Percentiles rank a stretch among this genome's conserved stretches.
phyloP scores from a whole-genome alignment of 2,113 vertebrate species.

The Boulengeromyrus knoepffleri region DNA sequence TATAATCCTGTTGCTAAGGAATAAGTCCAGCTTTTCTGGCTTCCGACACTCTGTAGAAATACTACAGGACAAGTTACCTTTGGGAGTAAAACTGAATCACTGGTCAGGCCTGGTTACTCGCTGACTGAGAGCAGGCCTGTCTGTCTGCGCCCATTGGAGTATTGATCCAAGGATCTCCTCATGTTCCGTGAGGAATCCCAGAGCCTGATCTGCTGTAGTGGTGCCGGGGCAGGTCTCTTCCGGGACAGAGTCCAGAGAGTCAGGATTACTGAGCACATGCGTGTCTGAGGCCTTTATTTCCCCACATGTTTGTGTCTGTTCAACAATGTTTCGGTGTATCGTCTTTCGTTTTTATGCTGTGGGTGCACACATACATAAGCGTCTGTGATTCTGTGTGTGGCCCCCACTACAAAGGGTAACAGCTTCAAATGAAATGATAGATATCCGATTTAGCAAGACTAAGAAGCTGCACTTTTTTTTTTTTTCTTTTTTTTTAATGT shows the following conservation, averaged over 20 bases:
- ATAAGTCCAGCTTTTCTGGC: neutral
- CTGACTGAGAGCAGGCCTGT: slow-evolving; percentile 48
- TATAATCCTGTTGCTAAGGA: slow-evolving; percentile 43
- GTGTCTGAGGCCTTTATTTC: slow-evolving; percentile 14
- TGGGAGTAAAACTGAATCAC: slow-evolving; percentile 6
- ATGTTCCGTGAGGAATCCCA: slow-evolving; percentile 12
- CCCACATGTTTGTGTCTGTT: slow-evolving; percentile 18
- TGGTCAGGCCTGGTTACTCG: slow-evolving; percentile 39
- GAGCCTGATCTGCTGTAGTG: neutral
- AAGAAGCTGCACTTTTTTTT: slow-evolving; percentile 5
- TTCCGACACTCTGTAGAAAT: neutral
- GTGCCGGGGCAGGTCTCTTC: neutral
- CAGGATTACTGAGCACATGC: neutral
- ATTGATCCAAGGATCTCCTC: slow-evolving; percentile 8
- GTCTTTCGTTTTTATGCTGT: neutral
- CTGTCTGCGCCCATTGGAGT: neutral
- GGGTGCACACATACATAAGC: neutral
- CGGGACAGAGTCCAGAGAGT: slow-evolving; percentile 7
- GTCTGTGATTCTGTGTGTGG: neutral
- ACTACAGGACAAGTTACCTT: neutral
- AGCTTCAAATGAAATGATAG: neutral
- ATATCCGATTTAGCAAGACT: neutral
- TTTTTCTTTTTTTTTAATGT: neutral
- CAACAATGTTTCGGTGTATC: neutral
- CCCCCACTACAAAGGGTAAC: neutral